Conservation (phyloP, 2,888 invertebrate genomes). For the Axea sp. region DNA sequence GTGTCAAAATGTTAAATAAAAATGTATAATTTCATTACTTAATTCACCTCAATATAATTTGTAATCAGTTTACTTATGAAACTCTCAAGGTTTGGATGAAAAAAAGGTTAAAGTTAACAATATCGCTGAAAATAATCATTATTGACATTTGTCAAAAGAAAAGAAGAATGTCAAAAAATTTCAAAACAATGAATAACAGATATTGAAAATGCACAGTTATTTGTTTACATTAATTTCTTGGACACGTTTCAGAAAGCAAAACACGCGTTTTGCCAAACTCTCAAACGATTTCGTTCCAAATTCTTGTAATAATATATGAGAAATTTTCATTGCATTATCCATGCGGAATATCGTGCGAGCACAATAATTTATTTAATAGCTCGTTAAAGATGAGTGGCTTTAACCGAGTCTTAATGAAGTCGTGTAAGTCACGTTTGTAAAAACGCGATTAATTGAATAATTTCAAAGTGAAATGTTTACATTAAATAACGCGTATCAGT, state of each 20-base stretch:
- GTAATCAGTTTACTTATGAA: no score
- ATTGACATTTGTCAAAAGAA: slow-evolving; percentile 12
- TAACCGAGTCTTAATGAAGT: no score
- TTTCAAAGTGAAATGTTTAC: no score
- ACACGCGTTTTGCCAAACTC: slow-evolving; percentile 43
- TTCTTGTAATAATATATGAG: slow-evolving; percentile 34
- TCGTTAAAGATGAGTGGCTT: no score
- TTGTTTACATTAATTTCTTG: slow-evolving; percentile 61
- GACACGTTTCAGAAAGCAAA: slow-evolving; percentile 51
- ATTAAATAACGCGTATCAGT: no score
- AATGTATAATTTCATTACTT: neutral
- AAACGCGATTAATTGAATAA: no score
- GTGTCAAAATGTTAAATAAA: no score
- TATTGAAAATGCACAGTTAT: slow-evolving; percentile 47
- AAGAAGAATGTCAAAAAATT: slow-evolving; percentile 7
- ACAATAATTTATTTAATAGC: slow-evolving; percentile 11
- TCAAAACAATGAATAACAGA: slow-evolving; percentile 30
- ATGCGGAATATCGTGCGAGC: neutral
- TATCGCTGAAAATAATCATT: neutral
- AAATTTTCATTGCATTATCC: slow-evolving; percentile 10
- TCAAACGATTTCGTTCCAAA: slow-evolving; percentile 41
- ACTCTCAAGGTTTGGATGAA: no score
- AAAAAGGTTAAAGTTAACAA: no score
- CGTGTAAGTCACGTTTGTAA: no score
- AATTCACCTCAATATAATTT: no score